Base-by-base conservation (phyloP, 2,797 vertebrate species). In the Centropyge bicolor region DNA sequence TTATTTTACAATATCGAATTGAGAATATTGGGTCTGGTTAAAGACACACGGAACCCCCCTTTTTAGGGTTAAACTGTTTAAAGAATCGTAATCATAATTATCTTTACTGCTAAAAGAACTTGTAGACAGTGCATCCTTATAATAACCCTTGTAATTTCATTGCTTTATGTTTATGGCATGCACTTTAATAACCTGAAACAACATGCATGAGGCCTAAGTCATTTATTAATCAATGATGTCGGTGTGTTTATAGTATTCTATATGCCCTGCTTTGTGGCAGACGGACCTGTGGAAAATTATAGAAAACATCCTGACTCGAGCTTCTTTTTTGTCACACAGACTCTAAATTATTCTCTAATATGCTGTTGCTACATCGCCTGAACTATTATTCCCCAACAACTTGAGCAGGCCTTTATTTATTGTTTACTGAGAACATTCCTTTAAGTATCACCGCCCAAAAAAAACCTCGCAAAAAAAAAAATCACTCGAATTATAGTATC, bases 1-100 rank as follows among this genome's bases (percentile, higher is more conserved):
- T 9, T 68, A 40, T 75, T 71, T 71, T 19, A 38, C 11, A 16
- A 27, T 41, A 51, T 70, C 8, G 41, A 3, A 40, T 38, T 52
- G 45, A 64, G 36, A 77, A 52, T 52, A 59, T 60, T 48, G 0
- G 64, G 73, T 24, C 19, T 31, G 13, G 8, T 52, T 48, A 5
- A 31, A 56, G 13, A n/a, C 27, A 27, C 19, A 2, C 0, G 57
- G 61, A 68, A 38, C 22, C 12, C 22, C 31, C n/a, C 78, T 60
- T 51, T 9, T 45, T 7, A n/a, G 48, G 8, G 14, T 38, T 45
- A 19, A 38, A 19, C 1, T 1, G 12, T 20, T 59, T 40, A 24
- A 12, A 27, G 55, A 46, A 27, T 70, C 7, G 6, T n/a, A 19
- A 56, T 49, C 9, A 59, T 38, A 11, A 41, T 61, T 10, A 20